These are phyloP conservation scores for Loris lydekkerianus DNA, from an alignment of 2,797 vertebrate genomes.

Conservation along the genomic window DNA sequence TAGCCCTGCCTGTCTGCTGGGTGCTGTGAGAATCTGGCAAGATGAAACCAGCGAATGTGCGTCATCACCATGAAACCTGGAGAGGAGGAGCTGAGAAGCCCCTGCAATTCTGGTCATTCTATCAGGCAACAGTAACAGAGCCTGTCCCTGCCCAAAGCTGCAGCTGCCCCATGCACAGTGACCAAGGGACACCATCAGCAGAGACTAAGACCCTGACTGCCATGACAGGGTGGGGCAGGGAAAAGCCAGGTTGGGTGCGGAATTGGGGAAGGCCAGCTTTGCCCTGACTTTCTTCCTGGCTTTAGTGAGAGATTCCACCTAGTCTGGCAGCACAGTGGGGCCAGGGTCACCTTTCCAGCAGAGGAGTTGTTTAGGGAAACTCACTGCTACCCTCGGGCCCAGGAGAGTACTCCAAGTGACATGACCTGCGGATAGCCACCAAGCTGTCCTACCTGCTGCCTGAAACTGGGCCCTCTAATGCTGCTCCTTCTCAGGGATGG, in stretches of 20 bases:
- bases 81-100: neutral
- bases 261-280: neutral
- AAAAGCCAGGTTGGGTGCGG: neutral
- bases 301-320: neutral
- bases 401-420: neutral
- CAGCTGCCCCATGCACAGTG: neutral
- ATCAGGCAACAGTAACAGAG: neutral
- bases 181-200: neutral
- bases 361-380: neutral
- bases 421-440: neutral
- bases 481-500: neutral
- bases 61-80: neutral
- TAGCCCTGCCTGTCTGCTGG: no score
- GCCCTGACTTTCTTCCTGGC: neutral
- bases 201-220: neutral
- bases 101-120: neutral
- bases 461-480: no score
- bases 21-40: rapidly evolving
- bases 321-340: neutral
- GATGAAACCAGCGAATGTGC: rapidly evolving
- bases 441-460: neutral
- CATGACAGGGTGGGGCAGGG: neutral
- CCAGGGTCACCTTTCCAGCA: no score
- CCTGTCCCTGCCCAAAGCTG: neutral
- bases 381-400: neutral